These are phyloP conservation scores for Plectropomus leopardus DNA, from an alignment of 2,113 vertebrate genomes.

Conservation along the genomic window DNA sequence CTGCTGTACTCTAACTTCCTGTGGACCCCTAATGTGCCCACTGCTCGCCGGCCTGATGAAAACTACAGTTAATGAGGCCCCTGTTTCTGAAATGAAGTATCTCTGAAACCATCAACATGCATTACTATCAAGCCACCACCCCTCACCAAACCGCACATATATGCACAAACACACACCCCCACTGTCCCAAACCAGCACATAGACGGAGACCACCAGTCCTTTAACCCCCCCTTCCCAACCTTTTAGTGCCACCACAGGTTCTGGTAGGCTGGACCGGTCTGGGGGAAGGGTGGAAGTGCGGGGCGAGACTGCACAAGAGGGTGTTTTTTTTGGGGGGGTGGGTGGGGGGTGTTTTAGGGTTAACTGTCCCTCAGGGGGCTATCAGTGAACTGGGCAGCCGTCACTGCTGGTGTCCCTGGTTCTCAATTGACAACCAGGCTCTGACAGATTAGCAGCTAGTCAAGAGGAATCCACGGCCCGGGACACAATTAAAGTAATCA, in stretches of 20 bases:
- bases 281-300: conserved; percentile 39
- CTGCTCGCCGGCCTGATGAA: conserved; percentile 81
- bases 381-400: conserved; percentile 79
- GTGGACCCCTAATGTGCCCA: conserved; percentile 85
- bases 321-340: conserved; percentile 5
- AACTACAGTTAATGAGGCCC: conserved; percentile 85
- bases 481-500: conserved; percentile 72
- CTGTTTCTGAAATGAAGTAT: conserved; percentile 86
- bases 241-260: conserved; percentile 66
- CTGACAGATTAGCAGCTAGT: conserved; percentile 82
- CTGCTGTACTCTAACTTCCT: conserved; percentile 84
- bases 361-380: conserved; percentile 85
- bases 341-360: conserved; percentile 76
- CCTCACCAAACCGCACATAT: conserved; percentile 55
- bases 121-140: conserved; percentile 80
- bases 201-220: conserved; percentile 14
- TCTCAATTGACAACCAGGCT: conserved; percentile 77
- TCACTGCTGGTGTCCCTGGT: conserved; percentile 79
- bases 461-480: conserved; percentile 73
- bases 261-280: conserved; percentile 59
- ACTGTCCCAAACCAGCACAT: conserved; percentile 40
- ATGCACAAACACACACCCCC: conserved; percentile 27
- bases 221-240: neutral
- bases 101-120: conserved; percentile 84
- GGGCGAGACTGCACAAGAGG: conserved; percentile 14